Evolutionary conservation across 2,797 vertebrate genomes (phyloP).

Genomic region (Erpetoichthys calabaricus): DNA sequence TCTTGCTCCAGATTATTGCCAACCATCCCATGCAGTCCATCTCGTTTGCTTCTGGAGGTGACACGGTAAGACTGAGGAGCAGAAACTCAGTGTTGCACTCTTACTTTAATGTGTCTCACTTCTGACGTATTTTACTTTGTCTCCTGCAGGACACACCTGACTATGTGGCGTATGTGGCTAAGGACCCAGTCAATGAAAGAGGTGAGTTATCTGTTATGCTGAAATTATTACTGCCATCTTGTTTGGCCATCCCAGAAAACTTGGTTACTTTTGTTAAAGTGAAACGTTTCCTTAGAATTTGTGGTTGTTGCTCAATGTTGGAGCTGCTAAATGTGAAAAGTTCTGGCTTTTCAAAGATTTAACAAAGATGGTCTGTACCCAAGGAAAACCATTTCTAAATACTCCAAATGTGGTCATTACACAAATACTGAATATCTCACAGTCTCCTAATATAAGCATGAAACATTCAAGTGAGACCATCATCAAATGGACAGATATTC

Average conservation of each 20-base stretch:
- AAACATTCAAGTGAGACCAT: too few species aligned
- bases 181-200: slow-evolving; percentile 95
- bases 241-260: too few species aligned
- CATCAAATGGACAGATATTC: too few species aligned
- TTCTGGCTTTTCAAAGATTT: too few species aligned
- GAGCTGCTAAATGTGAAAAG: neutral
- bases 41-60: slow-evolving; percentile 90
- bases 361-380: too few species aligned
- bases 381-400: too few species aligned
- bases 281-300: too few species aligned
- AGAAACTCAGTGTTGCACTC: neutral
- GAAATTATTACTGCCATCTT: too few species aligned
- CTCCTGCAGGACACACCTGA: slow-evolving; percentile 73
- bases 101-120: neutral
- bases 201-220: slow-evolving; percentile 43
- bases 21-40: slow-evolving; percentile 97
- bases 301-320: neutral
- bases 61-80: slow-evolving; percentile 59
- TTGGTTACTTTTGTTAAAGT: too few species aligned
- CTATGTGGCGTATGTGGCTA: slow-evolving; percentile 92
- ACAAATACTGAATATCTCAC: too few species aligned
- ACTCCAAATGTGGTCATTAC: too few species aligned
- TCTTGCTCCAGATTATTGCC: slow-evolving; percentile 66
- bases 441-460: too few species aligned
- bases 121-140: neutral